Evolutionary conservation across 1,140 invertebrate species (phyloP), one percentile per base, ranked within the genome.

Genomic region (Elymnias hypermnestra): DNA sequence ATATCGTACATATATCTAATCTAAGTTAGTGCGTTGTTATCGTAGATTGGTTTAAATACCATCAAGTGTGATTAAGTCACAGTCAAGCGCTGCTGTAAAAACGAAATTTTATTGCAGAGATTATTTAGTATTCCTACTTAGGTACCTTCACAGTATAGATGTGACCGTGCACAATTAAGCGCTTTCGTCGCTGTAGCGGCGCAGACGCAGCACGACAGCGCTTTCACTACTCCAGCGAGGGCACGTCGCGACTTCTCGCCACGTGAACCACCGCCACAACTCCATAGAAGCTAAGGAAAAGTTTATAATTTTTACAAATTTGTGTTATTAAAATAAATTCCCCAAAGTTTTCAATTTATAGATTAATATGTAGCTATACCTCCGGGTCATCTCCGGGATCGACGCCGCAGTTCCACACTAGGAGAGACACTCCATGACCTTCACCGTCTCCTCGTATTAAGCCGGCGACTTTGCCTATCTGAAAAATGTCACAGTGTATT

Each of bases 401-500:
- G 0, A 83, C 72, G 6, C 87, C 87, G 17, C 86, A 84, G 65
- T 88, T 89, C 87, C 86, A 89, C 4, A 86, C 69, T 3, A 87
- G 61, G 8, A 83, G 71, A 25, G 86, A 86, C 44, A 85, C 87
- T 0, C 67, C 75, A 1, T 57, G 62, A 0, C 75, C 69, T 5
- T 51, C 58, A 7, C 67, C 85, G 48, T 75, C 85, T 8, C 56
- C 78, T 42, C 83, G 76, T 14, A 92, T 90, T 14, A 90, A 53
- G 7, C 76, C 77, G 1, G 90, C 91, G 0, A 92, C 88, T 39
- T 89, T 72, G 0, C 91, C 90, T 3, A 92, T 72, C 79, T 83
- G 8, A 26, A n/a, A n/a, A 26, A 26, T 9, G 10, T 9, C 8
- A 26, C 3, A 25, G 9, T 6, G 7, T 25, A 25, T 9, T 3